These are phyloP conservation scores for Cygnus buccinator DNA, from an alignment of 2,113 vertebrate genomes.

Conservation along the genomic window DNA sequence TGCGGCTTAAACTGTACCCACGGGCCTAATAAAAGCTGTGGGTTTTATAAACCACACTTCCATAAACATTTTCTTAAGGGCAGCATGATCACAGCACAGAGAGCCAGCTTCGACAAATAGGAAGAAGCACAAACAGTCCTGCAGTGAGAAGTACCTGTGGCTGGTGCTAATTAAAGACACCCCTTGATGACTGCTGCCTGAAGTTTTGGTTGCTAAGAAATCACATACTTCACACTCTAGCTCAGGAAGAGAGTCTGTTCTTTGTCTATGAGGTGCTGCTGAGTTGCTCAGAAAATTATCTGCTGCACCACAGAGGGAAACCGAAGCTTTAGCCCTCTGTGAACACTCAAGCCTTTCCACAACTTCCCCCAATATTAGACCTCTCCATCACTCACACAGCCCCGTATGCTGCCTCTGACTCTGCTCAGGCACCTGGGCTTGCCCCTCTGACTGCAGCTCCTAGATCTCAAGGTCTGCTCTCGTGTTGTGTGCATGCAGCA, in stretches of 20 bases:
- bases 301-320: background rate
- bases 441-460: background rate
- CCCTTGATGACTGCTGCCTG: slow-evolving; percentile 28
- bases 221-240: background rate
- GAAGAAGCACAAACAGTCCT: slow-evolving; percentile 31
- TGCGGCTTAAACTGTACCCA: slow-evolving; percentile 25
- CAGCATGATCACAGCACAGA: background rate
- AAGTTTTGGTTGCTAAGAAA: background rate
- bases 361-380: background rate
- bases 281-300: background rate
- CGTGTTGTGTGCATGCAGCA: rapidly evolving
- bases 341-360: background rate
- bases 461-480: background rate
- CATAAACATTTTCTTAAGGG: slow-evolving; percentile 30
- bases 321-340: background rate
- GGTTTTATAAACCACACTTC: slow-evolving; percentile 10
- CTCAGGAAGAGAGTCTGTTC: background rate
- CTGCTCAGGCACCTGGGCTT: background rate
- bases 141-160: slow-evolving; percentile 42
- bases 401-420: rapidly evolving
- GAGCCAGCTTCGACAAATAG: slow-evolving; percentile 18
- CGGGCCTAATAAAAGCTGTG: slow-evolving; percentile 13
- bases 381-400: background rate
- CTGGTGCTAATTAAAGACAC: slow-evolving; percentile 44
- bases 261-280: background rate